phyloP scores from a whole-genome alignment of 2,797 vertebrate species.

The Lagorchestes hirsutus region DNA sequence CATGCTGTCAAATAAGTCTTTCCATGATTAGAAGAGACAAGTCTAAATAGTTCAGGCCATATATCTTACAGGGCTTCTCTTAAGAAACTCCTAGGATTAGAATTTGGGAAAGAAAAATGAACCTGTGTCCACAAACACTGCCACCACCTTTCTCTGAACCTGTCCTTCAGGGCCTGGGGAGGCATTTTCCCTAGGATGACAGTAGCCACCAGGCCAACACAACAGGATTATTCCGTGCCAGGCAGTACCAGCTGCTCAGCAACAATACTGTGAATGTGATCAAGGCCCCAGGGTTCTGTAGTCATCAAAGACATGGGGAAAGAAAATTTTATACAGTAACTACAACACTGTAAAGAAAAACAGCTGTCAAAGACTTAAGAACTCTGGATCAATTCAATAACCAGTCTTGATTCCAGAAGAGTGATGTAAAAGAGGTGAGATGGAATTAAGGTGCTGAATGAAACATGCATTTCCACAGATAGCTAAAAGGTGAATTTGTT shows the following conservation, averaged over 20 bases:
- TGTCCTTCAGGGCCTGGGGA: conserved; percentile 18
- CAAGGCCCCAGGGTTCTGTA: background rate
- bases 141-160: background rate
- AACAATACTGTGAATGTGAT: background rate
- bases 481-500: background rate
- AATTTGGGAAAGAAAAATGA: background rate
- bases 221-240: conserved; percentile 56
- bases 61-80: background rate
- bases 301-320: background rate
- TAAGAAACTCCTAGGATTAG: background rate
- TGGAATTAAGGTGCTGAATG: background rate
- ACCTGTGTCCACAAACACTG: background rate
- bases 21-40: background rate
- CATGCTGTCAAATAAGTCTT: background rate
- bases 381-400: background rate
- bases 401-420: background rate
- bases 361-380: background rate
- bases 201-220: conserved; percentile 61
- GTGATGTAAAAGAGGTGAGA: background rate
- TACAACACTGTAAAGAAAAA: background rate
- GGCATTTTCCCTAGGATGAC: conserved; percentile 24
- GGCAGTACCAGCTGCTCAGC: conserved; percentile 63
- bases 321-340: background rate
- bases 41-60: background rate
- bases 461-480: background rate